Base-by-base conservation (phyloP, 1,140 invertebrate species). In the Trichogramma pretiosum region DNA sequence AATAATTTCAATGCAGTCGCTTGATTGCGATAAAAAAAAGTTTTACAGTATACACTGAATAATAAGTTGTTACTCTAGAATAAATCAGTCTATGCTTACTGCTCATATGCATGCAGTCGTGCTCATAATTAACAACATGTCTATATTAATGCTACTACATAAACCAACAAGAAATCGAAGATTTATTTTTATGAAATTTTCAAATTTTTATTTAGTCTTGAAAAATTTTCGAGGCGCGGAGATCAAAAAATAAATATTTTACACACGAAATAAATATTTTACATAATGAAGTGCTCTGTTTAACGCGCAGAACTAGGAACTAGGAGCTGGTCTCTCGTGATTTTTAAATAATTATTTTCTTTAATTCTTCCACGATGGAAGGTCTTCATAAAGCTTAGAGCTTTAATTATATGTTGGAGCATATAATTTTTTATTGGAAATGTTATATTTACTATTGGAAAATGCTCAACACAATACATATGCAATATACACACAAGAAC, bases 101-200 rank as follows among this genome's bases (percentile, higher is more conserved):
- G 16, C 37, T 42, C 32, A 43, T 43, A 48, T 43, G 36, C 33
- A 26, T 44, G 21, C 45, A n/a, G n/a, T n/a, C n/a, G n/a, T n/a
- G n/a, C n/a, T n/a, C n/a, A n/a, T n/a, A n/a, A 44, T 39, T 44
- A 40, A 45, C 41, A 45, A 39, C 37, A 40, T 39, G 19, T 28
- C 44, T 50, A 28, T 42, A 37, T n/a, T n/a, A n/a, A 34, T 30
- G 21, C 11, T 39, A 23, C 23, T 19, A 42, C 24, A 50, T 38
- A 36, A 2, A 43, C 24, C 37, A 18, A 7, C 28, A 53, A 54
- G 50, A 46, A 35, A 61, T 61, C 60, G 64, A 65, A 67, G 68
- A 59, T 64, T 64, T 68, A 67, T 68, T 68, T 67, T 70, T 61
- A 67, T 68, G 62, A 63, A 49, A 14, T 11, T 50, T 36, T 18